Conservation (phyloP, 1,140 invertebrate species). For the Cheumatopsyche charites region DNA sequence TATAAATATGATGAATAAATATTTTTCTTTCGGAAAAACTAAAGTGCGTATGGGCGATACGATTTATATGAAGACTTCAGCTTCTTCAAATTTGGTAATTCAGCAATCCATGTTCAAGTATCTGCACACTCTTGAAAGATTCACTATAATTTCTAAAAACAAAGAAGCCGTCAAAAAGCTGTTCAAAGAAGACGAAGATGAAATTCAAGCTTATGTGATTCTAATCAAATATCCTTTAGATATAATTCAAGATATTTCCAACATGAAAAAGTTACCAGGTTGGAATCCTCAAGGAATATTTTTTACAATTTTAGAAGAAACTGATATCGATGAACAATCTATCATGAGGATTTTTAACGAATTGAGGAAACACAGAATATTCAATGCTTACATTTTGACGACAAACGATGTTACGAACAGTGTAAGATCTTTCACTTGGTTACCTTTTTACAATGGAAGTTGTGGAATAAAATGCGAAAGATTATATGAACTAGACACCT, state of each 20-base stretch:
- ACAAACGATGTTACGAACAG: neutral
- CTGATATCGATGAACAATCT: neutral
- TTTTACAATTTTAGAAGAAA: conserved; percentile 22
- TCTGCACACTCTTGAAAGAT: conserved; percentile 2
- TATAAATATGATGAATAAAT: conserved; percentile 19
- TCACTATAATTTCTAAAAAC: conserved; percentile 10
- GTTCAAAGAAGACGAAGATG: neutral
- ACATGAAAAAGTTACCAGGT: conserved; percentile 9
- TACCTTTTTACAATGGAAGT: conserved; percentile 16
- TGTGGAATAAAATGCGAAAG: conserved; percentile 24
- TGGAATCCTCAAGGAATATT: conserved; percentile 37
- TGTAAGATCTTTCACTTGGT: conserved; percentile 30
- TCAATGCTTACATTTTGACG: conserved; percentile 27
- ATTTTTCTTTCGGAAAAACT: neutral
- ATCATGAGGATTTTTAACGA: conserved; percentile 37
- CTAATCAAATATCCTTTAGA: conserved; percentile 17
- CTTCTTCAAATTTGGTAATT: neutral
- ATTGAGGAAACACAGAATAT: conserved; percentile 18
- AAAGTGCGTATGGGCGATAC: neutral
- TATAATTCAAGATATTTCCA: conserved; percentile 12
- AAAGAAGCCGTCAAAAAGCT: neutral
- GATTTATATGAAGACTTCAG: conserved; percentile 17
- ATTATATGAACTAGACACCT: conserved; percentile 24
- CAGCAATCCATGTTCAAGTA: conserved; percentile 14
- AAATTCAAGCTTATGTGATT: conserved; percentile 18